phyloP scores from a whole-genome alignment of 1,140 invertebrate species.

The Colletes latitarsis region DNA sequence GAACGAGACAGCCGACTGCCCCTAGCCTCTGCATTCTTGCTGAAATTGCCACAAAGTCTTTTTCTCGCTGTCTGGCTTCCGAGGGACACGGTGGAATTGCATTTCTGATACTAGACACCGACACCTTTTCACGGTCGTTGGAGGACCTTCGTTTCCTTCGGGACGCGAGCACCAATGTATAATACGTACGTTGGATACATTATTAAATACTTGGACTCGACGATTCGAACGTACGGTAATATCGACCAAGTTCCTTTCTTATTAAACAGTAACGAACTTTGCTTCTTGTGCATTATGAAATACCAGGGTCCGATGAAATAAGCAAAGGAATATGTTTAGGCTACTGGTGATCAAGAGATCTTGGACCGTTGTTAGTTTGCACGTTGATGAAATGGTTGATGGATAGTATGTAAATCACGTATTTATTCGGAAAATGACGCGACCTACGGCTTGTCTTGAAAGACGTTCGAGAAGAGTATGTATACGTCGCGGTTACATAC shows the following conservation, averaged over 20 bases:
- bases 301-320: background rate
- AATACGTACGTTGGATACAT: slow-evolving; percentile 37
- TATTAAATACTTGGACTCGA: slow-evolving; percentile 57
- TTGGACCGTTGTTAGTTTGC: no score
- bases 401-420: no score
- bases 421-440: no score
- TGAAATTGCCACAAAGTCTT: slow-evolving; percentile 27
- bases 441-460: no score
- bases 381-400: no score
- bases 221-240: background rate
- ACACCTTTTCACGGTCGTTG: slow-evolving; percentile 57
- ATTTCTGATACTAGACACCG: slow-evolving; percentile 27
- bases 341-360: no score
- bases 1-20: background rate
- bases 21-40: slow-evolving; percentile 30
- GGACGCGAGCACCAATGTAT: slow-evolving; percentile 34
- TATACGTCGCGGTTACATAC: no score
- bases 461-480: no score
- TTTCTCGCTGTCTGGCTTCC: slow-evolving; percentile 3
- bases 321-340: background rate
- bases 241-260: background rate
- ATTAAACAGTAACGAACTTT: background rate
- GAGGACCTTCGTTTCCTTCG: slow-evolving; percentile 32
- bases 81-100: slow-evolving; percentile 32
- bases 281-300: background rate